Evolutionary conservation across 92 coral and sea anemone species (phyloP).

Genomic region (Diadumene lineata): DNA sequence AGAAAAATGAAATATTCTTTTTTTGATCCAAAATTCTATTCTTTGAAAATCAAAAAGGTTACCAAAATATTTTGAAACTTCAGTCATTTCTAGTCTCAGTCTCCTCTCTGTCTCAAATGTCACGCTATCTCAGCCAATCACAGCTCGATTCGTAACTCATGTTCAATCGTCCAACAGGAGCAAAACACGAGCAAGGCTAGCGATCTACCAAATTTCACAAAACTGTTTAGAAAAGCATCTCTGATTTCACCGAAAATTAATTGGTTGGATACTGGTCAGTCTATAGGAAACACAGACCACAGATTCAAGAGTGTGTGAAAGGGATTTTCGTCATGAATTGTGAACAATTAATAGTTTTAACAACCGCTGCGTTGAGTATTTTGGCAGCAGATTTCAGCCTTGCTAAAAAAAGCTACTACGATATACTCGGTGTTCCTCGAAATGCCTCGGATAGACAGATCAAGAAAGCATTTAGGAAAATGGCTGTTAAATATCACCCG

Average conservation of each 20-base stretch:
- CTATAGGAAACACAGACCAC: not conserved
- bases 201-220: not conserved
- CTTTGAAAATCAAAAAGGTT: not conserved
- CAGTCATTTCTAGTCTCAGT: slow-evolving; percentile 26
- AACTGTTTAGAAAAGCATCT: slow-evolving; percentile 2
- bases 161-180: slow-evolving; percentile 34
- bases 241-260: not conserved
- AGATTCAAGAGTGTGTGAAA: slow-evolving; percentile 1
- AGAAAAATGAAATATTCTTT: too few relatives aligned
- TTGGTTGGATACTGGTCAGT: not conserved
- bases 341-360: slow-evolving; percentile 79
- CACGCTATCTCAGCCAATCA: slow-evolving; percentile 67
- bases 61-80: not conserved
- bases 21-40: too few relatives aligned
- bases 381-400: slow-evolving; percentile 77
- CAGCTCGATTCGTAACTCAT: slow-evolving; percentile 63
- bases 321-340: slow-evolving; percentile 64
- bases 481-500: slow-evolving; percentile 96
- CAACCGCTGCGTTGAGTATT: slow-evolving; percentile 86
- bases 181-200: slow-evolving; percentile 38
- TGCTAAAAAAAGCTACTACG: slow-evolving; percentile 91
- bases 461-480: slow-evolving; percentile 92
- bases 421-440: slow-evolving; percentile 88
- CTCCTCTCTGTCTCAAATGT: slow-evolving; percentile 42
- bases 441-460: slow-evolving; percentile 90